A percentile compares a stretch with the other conserved stretches of the same genome.
phyloP scores from a whole-genome alignment of 1,140 invertebrate genomes.

The Eciton burchellii region DNA sequence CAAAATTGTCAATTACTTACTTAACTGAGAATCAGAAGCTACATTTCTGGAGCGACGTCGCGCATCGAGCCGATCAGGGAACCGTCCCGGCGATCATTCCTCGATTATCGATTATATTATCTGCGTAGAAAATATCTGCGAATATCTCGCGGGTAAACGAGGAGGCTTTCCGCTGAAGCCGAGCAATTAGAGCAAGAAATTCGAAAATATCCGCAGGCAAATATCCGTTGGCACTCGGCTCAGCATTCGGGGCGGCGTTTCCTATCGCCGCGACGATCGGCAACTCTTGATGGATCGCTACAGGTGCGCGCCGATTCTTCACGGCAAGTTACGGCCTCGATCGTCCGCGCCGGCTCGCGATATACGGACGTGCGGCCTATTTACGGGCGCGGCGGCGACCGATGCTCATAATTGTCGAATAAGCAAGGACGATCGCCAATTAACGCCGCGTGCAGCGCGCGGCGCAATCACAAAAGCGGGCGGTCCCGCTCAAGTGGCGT shows the following conservation, averaged over 20 bases:
- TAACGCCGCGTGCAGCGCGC: constrained; percentile 48
- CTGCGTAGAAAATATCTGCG: no score
- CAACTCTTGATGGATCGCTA: constrained; percentile 81
- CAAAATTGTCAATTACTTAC: not conserved
- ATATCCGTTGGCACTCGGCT: constrained; percentile 66
- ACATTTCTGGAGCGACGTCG: no score
- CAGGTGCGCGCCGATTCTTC: constrained; percentile 79
- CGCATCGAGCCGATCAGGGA: not conserved
- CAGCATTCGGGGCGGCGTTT: constrained; percentile 68
- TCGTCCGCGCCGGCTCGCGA: constrained; percentile 64
- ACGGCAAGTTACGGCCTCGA: constrained; percentile 72
- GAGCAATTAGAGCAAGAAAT: constrained; percentile 81
- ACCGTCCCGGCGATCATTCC: not conserved
- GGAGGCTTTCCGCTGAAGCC: no score
- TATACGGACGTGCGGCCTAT: constrained; percentile 43
- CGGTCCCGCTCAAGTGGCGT: constrained; percentile 1
- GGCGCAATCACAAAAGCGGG: constrained; percentile 19
- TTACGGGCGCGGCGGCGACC: constrained; percentile 55
- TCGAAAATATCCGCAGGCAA: constrained; percentile 58
- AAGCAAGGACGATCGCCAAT: constrained; percentile 64
- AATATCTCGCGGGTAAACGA: no score
- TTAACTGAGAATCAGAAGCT: not conserved
- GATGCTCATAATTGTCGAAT: constrained; percentile 63
- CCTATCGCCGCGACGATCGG: constrained; percentile 78
- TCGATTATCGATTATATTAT: constrained; percentile 5